Evolutionary conservation across 2,113 vertebrate genomes (phyloP), one percentile per base, ranked within the genome.

Genomic region (Cyanoramphus novaezelandiae): DNA sequence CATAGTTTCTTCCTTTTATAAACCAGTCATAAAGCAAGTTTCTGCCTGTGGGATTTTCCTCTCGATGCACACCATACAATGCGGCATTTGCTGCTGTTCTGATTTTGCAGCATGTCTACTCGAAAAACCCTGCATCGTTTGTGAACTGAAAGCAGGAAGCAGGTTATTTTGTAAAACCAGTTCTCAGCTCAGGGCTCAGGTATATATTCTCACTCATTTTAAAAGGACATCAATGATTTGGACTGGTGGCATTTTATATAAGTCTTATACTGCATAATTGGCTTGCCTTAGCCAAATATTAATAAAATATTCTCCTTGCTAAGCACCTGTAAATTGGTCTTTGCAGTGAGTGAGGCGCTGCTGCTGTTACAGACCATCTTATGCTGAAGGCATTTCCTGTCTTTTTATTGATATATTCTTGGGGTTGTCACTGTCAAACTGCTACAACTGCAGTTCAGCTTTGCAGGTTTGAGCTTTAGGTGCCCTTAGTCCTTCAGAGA

Each of bases 271-370:
- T 83, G 33, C 35, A 47, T 9, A 49, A 21, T 10, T 78, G n/a
- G 21, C 19, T 90, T 91, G 44, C 13, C 90, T 81, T 64, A 59
- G 75, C 86, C 6, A 81, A 92, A 85, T 82, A 86, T 69, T 91
- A 75, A 64, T 68, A 52, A 60, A 47, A 76, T 47, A 64, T 47
- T 77, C 33, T 50, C 33, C 33, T 81, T 49, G 37, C 17, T 76
- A 86, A 82, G 44, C 72, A 41, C 35, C 21, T 43, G 43, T 35
- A 60, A 77, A 50, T 17, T 79, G 53, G 70, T 85, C 53, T 33
- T 3, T 68, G 39, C 69, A 63, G 35, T 0, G 0, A 63, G 35
- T 0, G 0, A 49, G 31, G 19, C 52, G 62, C 37, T 79, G 44
- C 53, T 88, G 55, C 5, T 8, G 52, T 57, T 55, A 43, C 24